A percentile compares a stretch with the other conserved stretches of the same genome.
Evolutionary conservation across 1,140 invertebrate genomes (phyloP).

Genomic region (Bombus cullumanus): DNA sequence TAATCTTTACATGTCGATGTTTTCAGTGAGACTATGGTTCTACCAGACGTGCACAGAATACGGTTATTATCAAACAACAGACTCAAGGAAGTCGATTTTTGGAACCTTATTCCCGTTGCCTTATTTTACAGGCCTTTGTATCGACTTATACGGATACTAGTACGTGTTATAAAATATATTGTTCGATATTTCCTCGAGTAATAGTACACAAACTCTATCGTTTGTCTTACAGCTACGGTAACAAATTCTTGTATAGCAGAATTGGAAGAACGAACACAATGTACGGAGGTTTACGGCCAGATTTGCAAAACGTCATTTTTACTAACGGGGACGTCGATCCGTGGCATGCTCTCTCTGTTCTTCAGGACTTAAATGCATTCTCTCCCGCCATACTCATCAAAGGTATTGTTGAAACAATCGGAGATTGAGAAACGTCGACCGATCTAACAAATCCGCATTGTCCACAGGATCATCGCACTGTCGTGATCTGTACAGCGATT

Average conservation of each 20-base stretch:
- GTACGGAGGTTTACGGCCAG: conserved; percentile 84
- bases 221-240: conserved; percentile 80
- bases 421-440: no score
- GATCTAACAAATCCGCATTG: background rate
- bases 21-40: conserved; percentile 87
- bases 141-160: conserved; percentile 85
- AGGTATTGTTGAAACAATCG: conserved; percentile 61
- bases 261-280: conserved; percentile 84
- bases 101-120: conserved; percentile 84
- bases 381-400: conserved; percentile 83
- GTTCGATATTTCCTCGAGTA: no score
- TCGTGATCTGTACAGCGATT: conserved; percentile 86
- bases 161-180: conserved; percentile 63
- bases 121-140: conserved; percentile 87
- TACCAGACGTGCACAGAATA: conserved; percentile 94
- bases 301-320: conserved; percentile 85
- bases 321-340: conserved; percentile 87
- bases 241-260: conserved; percentile 79
- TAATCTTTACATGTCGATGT: background rate
- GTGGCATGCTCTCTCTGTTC: conserved; percentile 86
- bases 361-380: conserved; percentile 81
- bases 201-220: background rate
- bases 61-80: conserved; percentile 91
- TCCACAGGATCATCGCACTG: conserved; percentile 88
- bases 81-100: conserved; percentile 85